Conservation (phyloP, 2,113 vertebrate genomes). For the Hystrix brachyura region DNA sequence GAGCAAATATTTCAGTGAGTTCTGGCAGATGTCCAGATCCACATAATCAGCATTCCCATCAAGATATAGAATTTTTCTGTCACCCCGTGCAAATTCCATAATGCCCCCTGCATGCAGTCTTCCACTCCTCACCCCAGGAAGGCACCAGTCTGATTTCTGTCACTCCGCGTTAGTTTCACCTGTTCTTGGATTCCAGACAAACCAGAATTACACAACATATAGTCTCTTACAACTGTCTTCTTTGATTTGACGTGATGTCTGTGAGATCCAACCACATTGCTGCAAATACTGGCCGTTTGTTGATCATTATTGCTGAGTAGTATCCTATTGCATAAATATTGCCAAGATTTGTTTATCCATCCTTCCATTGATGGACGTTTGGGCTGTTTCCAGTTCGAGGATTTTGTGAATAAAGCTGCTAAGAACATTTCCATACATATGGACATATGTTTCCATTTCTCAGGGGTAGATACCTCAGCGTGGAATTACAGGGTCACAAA, state of each 20-base stretch:
- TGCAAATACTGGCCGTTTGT: background rate
- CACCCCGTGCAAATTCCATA: background rate
- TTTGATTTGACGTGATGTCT: background rate
- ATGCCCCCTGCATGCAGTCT: fast-evolving
- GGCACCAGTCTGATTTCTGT: background rate
- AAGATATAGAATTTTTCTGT: background rate
- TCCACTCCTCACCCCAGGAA: background rate
- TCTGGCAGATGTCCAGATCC: background rate
- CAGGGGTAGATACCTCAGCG: background rate
- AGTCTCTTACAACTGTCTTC: background rate
- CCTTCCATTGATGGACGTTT: fast-evolving
- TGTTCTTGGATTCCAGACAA: background rate
- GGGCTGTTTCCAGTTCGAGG: background rate
- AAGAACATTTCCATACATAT: background rate
- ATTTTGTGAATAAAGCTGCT: background rate
- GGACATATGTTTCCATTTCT: background rate
- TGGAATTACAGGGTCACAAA: background rate
- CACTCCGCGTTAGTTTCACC: background rate
- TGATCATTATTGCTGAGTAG: background rate
- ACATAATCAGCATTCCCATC: background rate
- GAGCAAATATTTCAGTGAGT: background rate
- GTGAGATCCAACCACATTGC: background rate
- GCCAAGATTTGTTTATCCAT: background rate
- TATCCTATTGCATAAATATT: background rate
- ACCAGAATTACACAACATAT: background rate